Conservation (phyloP, 2,888 invertebrate species). For the Steromphala cineraria region DNA sequence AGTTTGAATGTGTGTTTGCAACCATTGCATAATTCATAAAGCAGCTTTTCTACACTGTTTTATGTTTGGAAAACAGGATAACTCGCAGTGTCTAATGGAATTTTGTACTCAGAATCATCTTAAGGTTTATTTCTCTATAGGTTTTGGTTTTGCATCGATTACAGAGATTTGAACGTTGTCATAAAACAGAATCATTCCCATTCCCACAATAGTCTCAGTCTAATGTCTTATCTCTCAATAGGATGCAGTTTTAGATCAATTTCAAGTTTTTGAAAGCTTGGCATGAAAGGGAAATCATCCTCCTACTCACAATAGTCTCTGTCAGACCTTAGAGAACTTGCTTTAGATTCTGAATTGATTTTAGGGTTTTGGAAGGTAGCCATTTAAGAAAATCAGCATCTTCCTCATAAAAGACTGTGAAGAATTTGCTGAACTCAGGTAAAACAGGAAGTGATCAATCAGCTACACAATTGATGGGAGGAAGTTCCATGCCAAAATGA, state of each 20-base stretch:
- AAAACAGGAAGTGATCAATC: neutral
- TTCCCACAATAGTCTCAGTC: neutral
- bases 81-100: neutral
- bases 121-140: neutral
- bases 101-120: neutral
- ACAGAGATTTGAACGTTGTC: too few species aligned
- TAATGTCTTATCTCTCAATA: too few species aligned
- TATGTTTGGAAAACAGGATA: neutral
- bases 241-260: too few species aligned
- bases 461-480: neutral
- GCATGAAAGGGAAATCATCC: too few species aligned
- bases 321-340: too few species aligned
- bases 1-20: neutral
- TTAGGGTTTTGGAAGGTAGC: neutral
- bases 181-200: neutral
- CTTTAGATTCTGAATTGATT: neutral
- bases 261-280: too few species aligned
- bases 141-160: neutral
- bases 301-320: too few species aligned
- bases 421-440: neutral
- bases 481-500: neutral
- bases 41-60: neutral
- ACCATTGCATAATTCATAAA: neutral
- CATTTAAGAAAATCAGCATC: neutral
- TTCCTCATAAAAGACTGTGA: neutral